Evolutionary conservation across 2,888 invertebrate genomes (phyloP).

Genomic region (Linnaemya tessellans): DNA sequence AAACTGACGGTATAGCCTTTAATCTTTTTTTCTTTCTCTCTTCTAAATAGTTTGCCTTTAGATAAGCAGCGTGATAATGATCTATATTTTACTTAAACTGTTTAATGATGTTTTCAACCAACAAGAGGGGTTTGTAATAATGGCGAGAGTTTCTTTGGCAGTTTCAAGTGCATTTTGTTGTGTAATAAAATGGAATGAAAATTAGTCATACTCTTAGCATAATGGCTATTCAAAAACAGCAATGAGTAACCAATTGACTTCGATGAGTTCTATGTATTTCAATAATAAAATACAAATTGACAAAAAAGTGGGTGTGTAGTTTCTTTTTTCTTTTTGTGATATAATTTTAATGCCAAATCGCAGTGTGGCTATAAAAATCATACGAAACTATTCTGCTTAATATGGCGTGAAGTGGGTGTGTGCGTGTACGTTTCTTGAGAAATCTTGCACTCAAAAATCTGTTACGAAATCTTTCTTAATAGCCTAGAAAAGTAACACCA

Average conservation of each 20-base stretch:
- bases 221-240: constrained; percentile 34
- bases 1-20: constrained; percentile 49
- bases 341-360: constrained; percentile 40
- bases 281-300: constrained; percentile 1
- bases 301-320: constrained; percentile 42
- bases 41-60: not conserved
- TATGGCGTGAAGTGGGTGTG: constrained; percentile 71
- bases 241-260: constrained; percentile 62
- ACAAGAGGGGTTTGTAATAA: constrained; percentile 1
- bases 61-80: constrained; percentile 26
- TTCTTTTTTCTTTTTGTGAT: constrained; percentile 10
- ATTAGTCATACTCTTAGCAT: constrained; percentile 57
- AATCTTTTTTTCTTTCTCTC: constrained; percentile 32
- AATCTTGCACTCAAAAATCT: constrained; percentile 64
- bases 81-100: constrained; percentile 43
- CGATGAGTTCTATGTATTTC: not conserved
- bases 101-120: constrained; percentile 39
- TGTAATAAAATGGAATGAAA: not conserved
- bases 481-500: constrained; percentile 49
- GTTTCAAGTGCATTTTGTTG: constrained; percentile 45
- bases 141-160: constrained; percentile 41
- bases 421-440: constrained; percentile 14
- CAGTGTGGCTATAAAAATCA: constrained; percentile 5
- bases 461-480: constrained; percentile 68
- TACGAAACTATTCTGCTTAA: constrained; percentile 41